Conservation (phyloP, 2,888 invertebrate species). For the Orthosia cruda region DNA sequence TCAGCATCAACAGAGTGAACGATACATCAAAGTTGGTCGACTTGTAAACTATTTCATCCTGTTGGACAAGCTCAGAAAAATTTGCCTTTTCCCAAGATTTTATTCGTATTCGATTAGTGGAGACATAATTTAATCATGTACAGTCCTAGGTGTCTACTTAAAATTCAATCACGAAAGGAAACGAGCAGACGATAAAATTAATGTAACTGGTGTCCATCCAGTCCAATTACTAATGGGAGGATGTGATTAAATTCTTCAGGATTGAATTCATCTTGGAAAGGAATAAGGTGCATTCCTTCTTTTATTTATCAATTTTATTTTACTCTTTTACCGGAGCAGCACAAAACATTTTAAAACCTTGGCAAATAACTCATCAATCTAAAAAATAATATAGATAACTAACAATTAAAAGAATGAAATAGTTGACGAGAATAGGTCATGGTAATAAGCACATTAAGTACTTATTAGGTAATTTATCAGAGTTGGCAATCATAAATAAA, state of each 20-base stretch:
- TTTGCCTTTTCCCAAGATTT: neutral
- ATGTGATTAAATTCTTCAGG: neutral
- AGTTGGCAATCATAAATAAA: neutral
- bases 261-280: slow-evolving; percentile 6
- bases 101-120: neutral
- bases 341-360: neutral
- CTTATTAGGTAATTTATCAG: no score
- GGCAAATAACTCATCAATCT: neutral
- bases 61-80: neutral
- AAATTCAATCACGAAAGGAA: slow-evolving; percentile 33
- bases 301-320: slow-evolving; percentile 12
- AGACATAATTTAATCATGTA: slow-evolving; percentile 2
- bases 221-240: slow-evolving; percentile 27
- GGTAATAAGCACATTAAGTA: neutral
- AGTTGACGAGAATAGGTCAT: neutral
- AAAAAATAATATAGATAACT: slow-evolving; percentile 17
- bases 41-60: neutral
- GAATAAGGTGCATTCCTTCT: neutral
- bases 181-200: slow-evolving; percentile 15
- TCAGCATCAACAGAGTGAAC: neutral
- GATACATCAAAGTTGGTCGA: neutral
- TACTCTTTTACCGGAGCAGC: neutral
- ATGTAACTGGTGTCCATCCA: slow-evolving; percentile 2
- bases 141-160: slow-evolving; percentile 1
- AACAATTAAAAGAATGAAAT: neutral